Evolutionary conservation across 2,113 vertebrate genomes (phyloP).

Genomic region (Mola mola): DNA sequence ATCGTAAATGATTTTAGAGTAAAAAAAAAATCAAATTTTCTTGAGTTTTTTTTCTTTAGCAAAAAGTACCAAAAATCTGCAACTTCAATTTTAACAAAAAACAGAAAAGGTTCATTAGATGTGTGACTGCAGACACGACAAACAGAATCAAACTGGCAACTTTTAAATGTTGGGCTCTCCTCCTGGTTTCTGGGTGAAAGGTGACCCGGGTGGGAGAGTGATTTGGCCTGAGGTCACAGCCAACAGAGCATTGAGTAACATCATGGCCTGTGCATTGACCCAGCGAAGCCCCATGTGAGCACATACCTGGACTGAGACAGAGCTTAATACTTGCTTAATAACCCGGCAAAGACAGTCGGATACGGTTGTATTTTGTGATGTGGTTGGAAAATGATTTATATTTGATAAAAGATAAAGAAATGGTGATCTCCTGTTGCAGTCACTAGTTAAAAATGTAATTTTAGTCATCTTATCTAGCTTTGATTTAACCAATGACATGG

Average conservation of each 20-base stretch:
- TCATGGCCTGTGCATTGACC: slow-evolving; percentile 15
- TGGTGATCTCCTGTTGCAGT: too few relatives aligned
- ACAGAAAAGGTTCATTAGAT: neutral
- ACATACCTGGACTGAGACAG: slow-evolving; percentile 31
- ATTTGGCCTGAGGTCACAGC: slow-evolving; percentile 26
- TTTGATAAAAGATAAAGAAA: neutral
- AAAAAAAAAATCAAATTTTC: too few relatives aligned
- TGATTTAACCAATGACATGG: too few relatives aligned
- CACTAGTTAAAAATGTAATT: too few relatives aligned
- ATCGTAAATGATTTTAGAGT: too few relatives aligned
- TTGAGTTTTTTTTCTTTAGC: too few relatives aligned
- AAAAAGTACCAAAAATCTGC: too few relatives aligned
- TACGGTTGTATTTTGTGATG: slow-evolving; percentile 14
- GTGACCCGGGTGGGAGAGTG: slow-evolving; percentile 27
- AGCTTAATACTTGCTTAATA: slow-evolving; percentile 32
- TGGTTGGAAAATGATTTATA: too few relatives aligned
- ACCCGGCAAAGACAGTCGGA: neutral
- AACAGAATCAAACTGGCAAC: neutral
- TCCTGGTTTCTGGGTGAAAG: slow-evolving; percentile 68
- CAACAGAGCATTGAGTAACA: slow-evolving; percentile 27
- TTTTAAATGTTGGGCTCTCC: neutral
- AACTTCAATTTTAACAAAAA: too few relatives aligned
- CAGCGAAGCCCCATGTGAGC: slow-evolving; percentile 2
- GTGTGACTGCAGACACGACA: neutral
- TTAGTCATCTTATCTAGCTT: too few relatives aligned